Evolutionary conservation across 2,888 invertebrate species (phyloP).

Genomic region (Creontiades dilutus): DNA sequence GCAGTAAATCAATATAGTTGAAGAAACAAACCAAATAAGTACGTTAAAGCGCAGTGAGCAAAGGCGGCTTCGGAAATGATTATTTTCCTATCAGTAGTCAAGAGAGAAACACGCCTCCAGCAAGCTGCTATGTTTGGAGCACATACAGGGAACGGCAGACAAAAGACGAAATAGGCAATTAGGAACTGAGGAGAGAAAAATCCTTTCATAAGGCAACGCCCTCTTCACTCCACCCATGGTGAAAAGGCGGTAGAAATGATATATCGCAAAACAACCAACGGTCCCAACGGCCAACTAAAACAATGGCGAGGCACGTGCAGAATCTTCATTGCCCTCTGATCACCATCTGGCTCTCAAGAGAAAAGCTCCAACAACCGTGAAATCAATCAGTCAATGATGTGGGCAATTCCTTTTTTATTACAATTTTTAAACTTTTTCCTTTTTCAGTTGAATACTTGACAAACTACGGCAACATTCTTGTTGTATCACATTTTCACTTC

Average conservation of each 20-base stretch:
- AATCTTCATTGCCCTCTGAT: not conserved
- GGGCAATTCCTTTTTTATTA: too few species aligned
- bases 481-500: too few species aligned
- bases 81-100: slow-evolving; percentile 3
- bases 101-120: not conserved
- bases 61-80: slow-evolving; percentile 11
- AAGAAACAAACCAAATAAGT: not conserved
- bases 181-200: slow-evolving; percentile 11
- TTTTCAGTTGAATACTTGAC: too few species aligned
- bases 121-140: slow-evolving; percentile 2
- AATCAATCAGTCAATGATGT: not conserved
- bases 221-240: not conserved
- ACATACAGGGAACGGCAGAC: not conserved
- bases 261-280: slow-evolving; percentile 14
- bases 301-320: slow-evolving; percentile 17
- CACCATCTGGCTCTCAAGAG: not conserved
- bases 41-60: not conserved
- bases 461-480: too few species aligned
- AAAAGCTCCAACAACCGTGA: slow-evolving; percentile 15
- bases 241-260: slow-evolving; percentile 27
- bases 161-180: slow-evolving; percentile 30
- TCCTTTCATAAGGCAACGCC: slow-evolving; percentile 2
- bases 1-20: too few species aligned
- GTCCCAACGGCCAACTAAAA: slow-evolving; percentile 41
- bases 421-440: too few species aligned